Evolutionary conservation across 2,113 vertebrate genomes (phyloP).

Genomic region (Martes martes): DNA sequence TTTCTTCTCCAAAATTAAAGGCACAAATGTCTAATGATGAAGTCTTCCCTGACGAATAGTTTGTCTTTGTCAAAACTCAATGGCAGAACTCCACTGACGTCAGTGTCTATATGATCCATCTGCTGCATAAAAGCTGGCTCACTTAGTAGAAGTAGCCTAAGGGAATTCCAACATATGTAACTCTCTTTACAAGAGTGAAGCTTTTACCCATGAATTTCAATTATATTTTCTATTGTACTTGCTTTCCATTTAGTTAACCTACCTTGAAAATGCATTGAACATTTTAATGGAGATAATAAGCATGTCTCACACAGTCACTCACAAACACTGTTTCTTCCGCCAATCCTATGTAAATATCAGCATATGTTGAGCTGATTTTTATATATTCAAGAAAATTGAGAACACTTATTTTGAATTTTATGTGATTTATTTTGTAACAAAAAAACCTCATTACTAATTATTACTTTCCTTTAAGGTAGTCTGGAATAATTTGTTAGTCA

Average conservation of each 20-base stretch:
- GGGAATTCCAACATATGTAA: slow-evolving; percentile 31
- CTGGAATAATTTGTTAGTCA: neutral
- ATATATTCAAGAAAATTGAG: neutral
- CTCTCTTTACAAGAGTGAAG: neutral
- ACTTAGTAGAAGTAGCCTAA: neutral
- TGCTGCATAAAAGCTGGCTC: slow-evolving; percentile 1
- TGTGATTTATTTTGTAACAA: neutral
- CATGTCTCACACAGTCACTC: neutral
- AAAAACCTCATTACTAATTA: neutral
- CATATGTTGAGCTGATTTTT: neutral
- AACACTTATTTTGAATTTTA: neutral
- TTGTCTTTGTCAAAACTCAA: slow-evolving; percentile 54
- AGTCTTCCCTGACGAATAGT: neutral
- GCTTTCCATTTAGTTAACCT: neutral
- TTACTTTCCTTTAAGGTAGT: neutral
- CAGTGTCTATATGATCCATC: neutral
- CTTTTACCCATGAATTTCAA: neutral
- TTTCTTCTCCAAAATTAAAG: neutral
- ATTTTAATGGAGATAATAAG: neutral
- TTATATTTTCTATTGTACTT: neutral
- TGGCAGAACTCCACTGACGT: neutral
- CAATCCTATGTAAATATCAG: neutral
- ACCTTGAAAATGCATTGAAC: neutral
- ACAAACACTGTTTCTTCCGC: neutral
- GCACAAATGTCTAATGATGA: slow-evolving; percentile 15